Base-by-base conservation (phyloP, 2,888 invertebrate genomes). In the Tenthredo livida region DNA sequence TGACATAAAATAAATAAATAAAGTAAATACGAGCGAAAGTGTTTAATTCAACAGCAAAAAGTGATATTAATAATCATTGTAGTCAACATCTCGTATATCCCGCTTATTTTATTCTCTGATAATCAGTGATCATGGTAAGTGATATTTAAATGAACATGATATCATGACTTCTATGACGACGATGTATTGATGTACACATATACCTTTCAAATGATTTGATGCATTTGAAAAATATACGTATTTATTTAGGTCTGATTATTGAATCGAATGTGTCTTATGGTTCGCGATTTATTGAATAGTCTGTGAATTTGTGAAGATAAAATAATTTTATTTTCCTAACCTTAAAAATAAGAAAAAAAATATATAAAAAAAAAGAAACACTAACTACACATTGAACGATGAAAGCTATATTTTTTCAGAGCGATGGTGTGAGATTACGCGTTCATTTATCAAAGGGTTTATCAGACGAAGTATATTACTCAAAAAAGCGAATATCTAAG, bases 401-500 rank as follows among this genome's bases (percentile, higher is more conserved):
- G 47, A 12, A 47, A 47, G 3, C 47, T 15, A 1, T 47, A 47
- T 47, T 73, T 61, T 90, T 91, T 67, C 85, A 92, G 91, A 89
- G 87, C 84, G 93, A 93, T 86, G 93, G 93, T 65, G 87, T 92
- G 29, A 90, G 93, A 86, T 89, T 89, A 43, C 90, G 93, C 25
- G 91, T 91, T 50, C 90, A 90, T 82, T 84, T 87, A 21, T 83
- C 89, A 3, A 91, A 89, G 54, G 90, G 89, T 84, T 85, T 88
- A 6, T 86, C 87, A 15, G 87, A 90, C 67, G 91, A 91, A 47
- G 86, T 89, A 77, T 87, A 89, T 21, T 90, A 89, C 47, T 88
- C 89, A 10, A 88, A 88, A 47, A 89, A 89, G 83, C 85, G 86
- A 5, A 84, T 88, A 17, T 86, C 88, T 2, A 91, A 91, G 85